Base-by-base conservation (phyloP, 2,888 invertebrate genomes). In the Erebia aethiops region DNA sequence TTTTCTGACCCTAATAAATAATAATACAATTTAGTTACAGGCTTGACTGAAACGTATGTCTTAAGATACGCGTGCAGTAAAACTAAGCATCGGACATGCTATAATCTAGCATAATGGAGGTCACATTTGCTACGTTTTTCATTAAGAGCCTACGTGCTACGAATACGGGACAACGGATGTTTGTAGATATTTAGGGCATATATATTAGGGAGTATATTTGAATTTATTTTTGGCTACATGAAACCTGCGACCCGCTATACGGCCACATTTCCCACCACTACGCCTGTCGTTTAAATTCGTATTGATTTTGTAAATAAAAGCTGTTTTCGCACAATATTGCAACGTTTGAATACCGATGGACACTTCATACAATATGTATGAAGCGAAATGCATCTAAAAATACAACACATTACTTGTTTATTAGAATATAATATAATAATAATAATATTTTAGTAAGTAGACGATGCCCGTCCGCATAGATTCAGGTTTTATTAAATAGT, bases 141-240 rank as follows among this genome's bases (percentile, higher is more conserved):
- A 74, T 78, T 77, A 77, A 62, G 60, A n/a, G 49, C 21, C 54
- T 74, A 77, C 77, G 77, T 78, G 77, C 21, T 18, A 26, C 43
- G 76, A 73, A 75, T 73, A 35, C 54, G 68, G 54, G 46, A 46
- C 16, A 61, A 14, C 35, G 52, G 13, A 56, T 61, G 61, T 43
- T 35, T 49, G 46, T 58, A 35, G 35, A 35, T 35, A 58, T 58
- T 67, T 67, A 67, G 58, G 49, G 46, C 26, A 58, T 18, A n/a
- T 46, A 43, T 56, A 18, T 66, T n/a, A 57, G 57, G 54, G 13
- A 56, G 35, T 35, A 26, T 35, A 35, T 35, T 35, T 35, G 35
- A 35, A 35, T 35, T 35, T 35, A 35, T 35, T 35, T 35, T 35
- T 7, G 5, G 2, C 35, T 35, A 26, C 26, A 26, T 26, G 26